Evolutionary conservation across 2,113 vertebrate species (phyloP), one percentile per base, ranked within the genome.

Genomic region (Eidolon helvum): DNA sequence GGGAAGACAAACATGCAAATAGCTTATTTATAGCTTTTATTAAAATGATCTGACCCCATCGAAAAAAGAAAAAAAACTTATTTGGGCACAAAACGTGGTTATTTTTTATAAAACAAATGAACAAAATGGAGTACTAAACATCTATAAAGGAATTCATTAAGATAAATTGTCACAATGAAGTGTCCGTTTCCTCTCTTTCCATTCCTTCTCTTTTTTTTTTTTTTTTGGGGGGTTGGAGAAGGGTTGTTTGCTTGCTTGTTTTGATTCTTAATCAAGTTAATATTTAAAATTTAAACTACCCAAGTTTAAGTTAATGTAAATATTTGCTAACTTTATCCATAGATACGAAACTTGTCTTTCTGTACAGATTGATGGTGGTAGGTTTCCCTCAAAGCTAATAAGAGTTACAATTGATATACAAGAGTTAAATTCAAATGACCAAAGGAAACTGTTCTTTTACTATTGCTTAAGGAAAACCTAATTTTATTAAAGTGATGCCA

Each of bases 251-350:
- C 28, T 80, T 59, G 38, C 19, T 90, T 80, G 19, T 68, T 95
- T 92, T 93, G 68, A 55, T 19, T 79, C 69, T 95, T 89, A 86
- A 68, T 71, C 35, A 72, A 57, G 0, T 66, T 48, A 83, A 55
- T 84, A 79, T 78, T 92, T 90, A 65, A 90, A 72, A 45, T 83
- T 89, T 89, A 93, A 94, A 74, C 90, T 93, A 61, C 57, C 57
- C 72, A 92, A 19, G 7, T 91, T 85, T 95, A 84, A 84, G n/a
- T 72, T 87, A 74, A 53, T 84, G 74, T 95, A 59, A 87, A 45
- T 71, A 57, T 65, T 94, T 96, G 61, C 68, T 74, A 90, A 74
- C n/a, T 69, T 92, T 78, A 74, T 45, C 30, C 83, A 92, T 53
- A 82, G 22, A 38, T 78, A 57, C 80, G 87, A 90, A 82, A 83